Conservation (phyloP, 2,888 invertebrate species). For the Chrysolina oricalcia region DNA sequence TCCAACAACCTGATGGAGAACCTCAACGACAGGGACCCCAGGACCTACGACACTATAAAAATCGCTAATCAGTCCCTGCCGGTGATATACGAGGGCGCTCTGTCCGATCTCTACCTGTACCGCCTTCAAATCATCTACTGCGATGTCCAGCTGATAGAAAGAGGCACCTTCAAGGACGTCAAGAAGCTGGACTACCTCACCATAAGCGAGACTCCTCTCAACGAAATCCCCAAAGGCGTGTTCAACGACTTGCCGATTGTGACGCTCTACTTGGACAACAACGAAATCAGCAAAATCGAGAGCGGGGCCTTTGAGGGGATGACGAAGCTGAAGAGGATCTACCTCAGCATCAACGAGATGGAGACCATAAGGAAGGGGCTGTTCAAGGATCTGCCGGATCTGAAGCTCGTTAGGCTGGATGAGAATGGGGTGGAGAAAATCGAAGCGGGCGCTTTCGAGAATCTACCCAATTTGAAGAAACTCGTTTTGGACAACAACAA, state of each 20-base stretch:
- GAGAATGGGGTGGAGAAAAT: conserved; percentile 38
- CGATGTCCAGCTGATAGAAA: conserved; percentile 22
- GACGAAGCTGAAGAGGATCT: conserved; percentile 30
- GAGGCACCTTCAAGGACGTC: conserved; percentile 26
- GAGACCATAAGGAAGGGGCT: conserved; percentile 25
- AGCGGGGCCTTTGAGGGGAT: conserved; percentile 39
- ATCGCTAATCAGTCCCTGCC: conserved; percentile 35
- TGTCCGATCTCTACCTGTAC: conserved; percentile 21
- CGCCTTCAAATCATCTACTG: conserved; percentile 23
- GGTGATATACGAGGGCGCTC: conserved; percentile 32
- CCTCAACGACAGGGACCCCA: conserved; percentile 26
- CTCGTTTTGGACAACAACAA: conserved; percentile 40
- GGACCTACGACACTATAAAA: conserved; percentile 36
- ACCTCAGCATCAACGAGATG: conserved; percentile 36
- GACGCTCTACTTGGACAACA: conserved; percentile 30
- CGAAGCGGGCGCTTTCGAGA: conserved; percentile 37
- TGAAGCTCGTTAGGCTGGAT: conserved; percentile 33
- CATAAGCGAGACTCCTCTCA: conserved; percentile 22
- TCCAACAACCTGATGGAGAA: conserved; percentile 32
- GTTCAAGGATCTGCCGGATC: conserved; percentile 37
- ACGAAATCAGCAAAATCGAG: conserved; percentile 33
- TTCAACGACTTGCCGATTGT: conserved; percentile 26
- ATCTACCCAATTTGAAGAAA: conserved; percentile 37
- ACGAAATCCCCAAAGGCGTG: conserved; percentile 2
- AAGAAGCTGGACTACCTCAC: conserved; percentile 29